Percentiles rank a stretch among this genome's conserved stretches.
Evolutionary conservation across 2,113 vertebrate genomes (phyloP).

Genomic region (Sebastes fasciatus): DNA sequence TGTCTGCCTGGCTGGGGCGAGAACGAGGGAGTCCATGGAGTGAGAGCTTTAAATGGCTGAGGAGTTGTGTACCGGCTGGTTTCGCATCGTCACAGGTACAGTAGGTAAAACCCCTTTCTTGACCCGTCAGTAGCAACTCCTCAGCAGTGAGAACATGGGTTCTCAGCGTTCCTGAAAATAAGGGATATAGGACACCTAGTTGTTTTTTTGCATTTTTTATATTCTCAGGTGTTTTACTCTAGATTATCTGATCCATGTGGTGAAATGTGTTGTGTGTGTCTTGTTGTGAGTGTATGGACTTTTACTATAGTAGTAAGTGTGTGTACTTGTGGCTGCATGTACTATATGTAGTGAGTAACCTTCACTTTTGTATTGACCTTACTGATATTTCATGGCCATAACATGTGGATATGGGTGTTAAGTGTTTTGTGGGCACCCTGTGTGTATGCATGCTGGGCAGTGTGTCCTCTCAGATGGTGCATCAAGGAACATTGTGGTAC

Average conservation of each 20-base stretch:
- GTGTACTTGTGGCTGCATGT: not conserved
- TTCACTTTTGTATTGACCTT: not conserved
- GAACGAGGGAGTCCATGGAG: constrained; percentile 38
- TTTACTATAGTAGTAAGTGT: not conserved
- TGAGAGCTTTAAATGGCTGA: constrained; percentile 72
- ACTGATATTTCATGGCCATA: not conserved
- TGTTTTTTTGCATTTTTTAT: not conserved
- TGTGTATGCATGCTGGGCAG: not conserved
- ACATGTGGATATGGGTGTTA: not conserved
- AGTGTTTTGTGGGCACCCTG: not conserved
- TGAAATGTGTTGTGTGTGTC: constrained; percentile 14
- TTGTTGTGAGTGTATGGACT: not conserved
- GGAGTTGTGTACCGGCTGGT: constrained; percentile 74
- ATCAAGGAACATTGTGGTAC: not conserved
- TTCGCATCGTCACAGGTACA: constrained; percentile 77
- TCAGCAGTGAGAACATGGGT: not conserved
- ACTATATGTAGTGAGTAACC: not conserved
- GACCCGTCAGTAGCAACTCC: not conserved
- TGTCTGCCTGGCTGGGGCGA: constrained; percentile 1
- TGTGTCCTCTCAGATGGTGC: not conserved
- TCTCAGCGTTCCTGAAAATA: not conserved
- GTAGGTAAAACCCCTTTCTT: constrained; percentile 20
- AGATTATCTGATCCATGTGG: not conserved
- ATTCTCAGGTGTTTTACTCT: not conserved
- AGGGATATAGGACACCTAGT: not conserved